Base-by-base conservation (phyloP, 2,888 invertebrate species). In the Melanophora roralis region DNA sequence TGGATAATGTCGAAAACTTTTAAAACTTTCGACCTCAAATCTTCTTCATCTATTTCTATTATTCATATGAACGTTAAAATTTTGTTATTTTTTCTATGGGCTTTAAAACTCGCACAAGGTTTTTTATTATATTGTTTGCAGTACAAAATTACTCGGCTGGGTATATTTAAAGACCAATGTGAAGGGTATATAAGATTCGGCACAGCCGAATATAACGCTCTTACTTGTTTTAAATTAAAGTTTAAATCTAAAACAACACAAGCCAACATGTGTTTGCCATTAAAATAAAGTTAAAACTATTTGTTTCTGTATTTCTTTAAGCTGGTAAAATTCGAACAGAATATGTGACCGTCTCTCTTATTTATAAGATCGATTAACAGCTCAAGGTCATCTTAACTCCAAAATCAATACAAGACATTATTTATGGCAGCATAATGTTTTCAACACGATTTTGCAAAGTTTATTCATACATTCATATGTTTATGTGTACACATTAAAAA, bases 301-400 rank as follows among this genome's bases (percentile, higher is more conserved):
- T 68, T 62, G 55, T 62, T 53, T 75, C 23, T 60, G 19, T 23
- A 55, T 53, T 38, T 47, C 0, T 36, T 49, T 3, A 5, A 38
- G 32, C 34, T 19, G 21, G 36, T 12, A 21, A 57, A 36, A 55
- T 16, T n/a, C 47, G 36, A 55, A n/a, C 19, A 45, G 16, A 14
- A 21, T 49, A 27, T 32, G 49, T 53, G 36, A 47, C 40, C 47
- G 53, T 32, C 21, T 53, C 47, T 7, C n/a, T 36, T 38, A 55
- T 68, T 51, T 23, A 32, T 40, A 36, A 62, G 79, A 80, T 75
- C 79, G 67, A 80, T 76, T 80, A 80, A 72, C 71, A 72, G 47
- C 71, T 76, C 72, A 76, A 80, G 79, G 79, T 80, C 79, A 76
- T 8, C 62, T 43, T 21, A 69, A 57, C 40, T 62, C 55, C 32